phyloP scores from a whole-genome alignment of 2,113 vertebrate genomes.

The Phalacrocorax pelagicus region DNA sequence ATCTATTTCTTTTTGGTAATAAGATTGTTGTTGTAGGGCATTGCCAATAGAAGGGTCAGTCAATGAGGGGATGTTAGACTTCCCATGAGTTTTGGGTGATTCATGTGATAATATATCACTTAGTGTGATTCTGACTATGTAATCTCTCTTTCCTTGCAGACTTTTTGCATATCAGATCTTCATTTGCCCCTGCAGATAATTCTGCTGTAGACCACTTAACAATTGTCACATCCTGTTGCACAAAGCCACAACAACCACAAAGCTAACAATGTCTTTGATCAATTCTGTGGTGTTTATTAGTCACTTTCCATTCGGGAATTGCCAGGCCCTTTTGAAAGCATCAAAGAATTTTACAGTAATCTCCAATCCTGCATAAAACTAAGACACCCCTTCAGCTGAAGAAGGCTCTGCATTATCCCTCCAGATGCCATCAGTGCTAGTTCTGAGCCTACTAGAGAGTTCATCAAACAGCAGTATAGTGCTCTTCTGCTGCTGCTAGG shows the following conservation, averaged over 20 bases:
- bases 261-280: constrained; percentile 12
- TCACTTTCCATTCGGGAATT: not conserved
- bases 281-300: not conserved
- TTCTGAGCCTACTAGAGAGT: not conserved
- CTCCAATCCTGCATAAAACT: not conserved
- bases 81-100: not conserved
- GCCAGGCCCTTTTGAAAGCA: not conserved
- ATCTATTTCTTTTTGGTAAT: not conserved
- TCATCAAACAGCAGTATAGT: not conserved
- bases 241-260: not conserved
- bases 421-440: not conserved
- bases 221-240: not conserved
- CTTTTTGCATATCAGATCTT: not conserved
- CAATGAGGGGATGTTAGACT: not conserved
- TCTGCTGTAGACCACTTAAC: not conserved
- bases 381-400: not conserved
- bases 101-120: not conserved
- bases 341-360: not conserved
- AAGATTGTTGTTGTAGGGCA: not conserved
- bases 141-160: not conserved
- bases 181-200: not conserved
- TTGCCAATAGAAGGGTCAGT: not conserved
- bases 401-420: not conserved
- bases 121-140: not conserved
- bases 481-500: not conserved